A percentile compares a stretch with the other conserved stretches of the same genome.
Conservation (phyloP, 2,113 vertebrate species). For the Pithys albifrons region DNA sequence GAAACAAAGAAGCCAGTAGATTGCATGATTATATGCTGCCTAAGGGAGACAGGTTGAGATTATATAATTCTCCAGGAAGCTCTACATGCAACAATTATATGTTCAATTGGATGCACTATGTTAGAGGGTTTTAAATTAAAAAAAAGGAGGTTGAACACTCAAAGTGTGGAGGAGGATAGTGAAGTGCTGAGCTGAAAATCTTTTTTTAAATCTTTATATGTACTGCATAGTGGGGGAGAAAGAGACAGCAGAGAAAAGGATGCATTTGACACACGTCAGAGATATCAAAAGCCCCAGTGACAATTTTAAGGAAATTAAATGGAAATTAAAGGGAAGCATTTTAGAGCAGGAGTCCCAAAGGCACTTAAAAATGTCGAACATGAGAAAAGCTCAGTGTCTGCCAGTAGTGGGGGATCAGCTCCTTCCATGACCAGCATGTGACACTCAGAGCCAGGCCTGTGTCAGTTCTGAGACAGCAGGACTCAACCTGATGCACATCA, state of each 20-base stretch:
- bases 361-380: conserved; percentile 18
- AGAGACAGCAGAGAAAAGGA: conserved; percentile 44
- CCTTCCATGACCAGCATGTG: background rate
- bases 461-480: background rate
- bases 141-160: background rate
- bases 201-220: conserved; percentile 4
- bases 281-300: conserved; percentile 44
- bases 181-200: conserved; percentile 28
- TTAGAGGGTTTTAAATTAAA: background rate
- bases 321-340: conserved; percentile 45
- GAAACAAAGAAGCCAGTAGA: background rate
- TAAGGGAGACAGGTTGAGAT: conserved; percentile 23
- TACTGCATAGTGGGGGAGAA: background rate
- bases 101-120: conserved; percentile 13
- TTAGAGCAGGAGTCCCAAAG: conserved; percentile 48
- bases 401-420: background rate
- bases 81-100: conserved; percentile 21
- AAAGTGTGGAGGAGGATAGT: conserved; percentile 31
- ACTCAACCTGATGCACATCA: background rate
- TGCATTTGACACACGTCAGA: conserved; percentile 55
- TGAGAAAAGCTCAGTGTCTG: background rate
- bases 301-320: conserved; percentile 64
- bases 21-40: background rate
- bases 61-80: conserved; percentile 29
- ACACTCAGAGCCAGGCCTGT: background rate